Evolutionary conservation across 2,797 vertebrate genomes (phyloP), one percentile per base, ranked within the genome.

Genomic region (Anisognathus igniventris): DNA sequence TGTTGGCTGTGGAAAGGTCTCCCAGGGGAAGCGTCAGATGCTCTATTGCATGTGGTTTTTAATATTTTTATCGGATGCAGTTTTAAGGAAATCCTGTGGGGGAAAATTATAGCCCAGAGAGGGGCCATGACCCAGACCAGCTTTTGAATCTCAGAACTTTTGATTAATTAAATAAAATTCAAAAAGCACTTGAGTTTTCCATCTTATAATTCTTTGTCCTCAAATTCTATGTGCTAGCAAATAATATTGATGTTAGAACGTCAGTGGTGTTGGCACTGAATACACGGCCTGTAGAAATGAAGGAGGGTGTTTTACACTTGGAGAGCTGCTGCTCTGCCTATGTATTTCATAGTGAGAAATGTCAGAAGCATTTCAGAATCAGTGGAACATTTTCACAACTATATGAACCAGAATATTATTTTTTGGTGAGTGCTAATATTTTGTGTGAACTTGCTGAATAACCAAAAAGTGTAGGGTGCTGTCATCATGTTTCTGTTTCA

Each of bases 401-500:
- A 3, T 91, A 48, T 23, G 57, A 93, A 61, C 54, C 73, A 78
- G 66, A 77, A 67, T 68, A 42, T 58, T 85, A 33, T 71, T 77
- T 92, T 75, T 85, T 93, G 68, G 39, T 51, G 74, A 87, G 72
- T 92, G 72, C 61, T 92, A 67, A 44, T 93, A 77, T 74, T 74
- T 81, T 71, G 21, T 83, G 84, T 54, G 65, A 93, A 77, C 53
- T 85, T 90, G 22, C 53, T 89, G 80, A 74, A 67, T 87, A 92
- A 89, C 81, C 89, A 91, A 44, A 74, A 90, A 65, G 4, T 23
- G 37, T 71, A 58, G 18, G 74, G 30, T 80, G 44, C 75, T 80
- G 57, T 85, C n/a, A 16, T 60, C n/a, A 35, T 53, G 20, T 89
- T 90, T 90, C 65, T 58, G 7, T 88, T 90, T 64, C 74, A 73